Base-by-base conservation (phyloP, 2,113 vertebrate species). In the Equus przewalskii region DNA sequence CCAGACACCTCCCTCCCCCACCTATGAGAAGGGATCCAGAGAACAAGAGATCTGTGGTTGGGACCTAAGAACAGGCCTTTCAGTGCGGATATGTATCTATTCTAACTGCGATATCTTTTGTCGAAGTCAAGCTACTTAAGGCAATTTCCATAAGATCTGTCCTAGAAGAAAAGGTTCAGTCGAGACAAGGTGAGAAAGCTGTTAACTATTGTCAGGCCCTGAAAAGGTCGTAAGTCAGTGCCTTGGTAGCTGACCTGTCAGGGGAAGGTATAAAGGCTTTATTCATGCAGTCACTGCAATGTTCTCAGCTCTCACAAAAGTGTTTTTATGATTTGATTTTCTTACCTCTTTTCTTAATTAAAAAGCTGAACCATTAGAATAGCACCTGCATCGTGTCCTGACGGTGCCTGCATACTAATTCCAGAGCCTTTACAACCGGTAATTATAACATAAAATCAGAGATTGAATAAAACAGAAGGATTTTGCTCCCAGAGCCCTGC, bases 371-470 rank as follows among this genome's bases (percentile, higher is more conserved):
- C 98, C 98, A 99, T 99, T 99, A 99, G 98, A 99, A 99, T 99
- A 99, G 99, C 99, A 99, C 99, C 99, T 99, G 99, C 99, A 99
- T 99, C 97, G 86, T 98, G 98, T 98, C 98, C 98, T 98, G 98
- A 99, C 97, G 97, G 98, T 98, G 98, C 97, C 99, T 98, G 98
- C 99, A 99, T 99, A 99, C 99, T 99, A 99, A 99, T 99, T 99
- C 98, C 97, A 97, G 96, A 99, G 99, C 98, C 99, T 99, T 99
- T 99, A 99, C 99, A 99, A 99, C 99, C 98, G 98, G 99, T 99
- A 99, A 99, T 99, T 99, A 99, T 99, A 99, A 99, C 99, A 99
- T 99, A 99, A 99, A 99, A 99, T 99, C 98, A 98, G 99, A 99
- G 98, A 98, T 98, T 99, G 99, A 99, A 99, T 99, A 98, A 98